These are phyloP conservation scores for Muraenolepis orangiensis DNA, from an alignment of 2,797 vertebrate genomes.

Conservation along the genomic window DNA sequence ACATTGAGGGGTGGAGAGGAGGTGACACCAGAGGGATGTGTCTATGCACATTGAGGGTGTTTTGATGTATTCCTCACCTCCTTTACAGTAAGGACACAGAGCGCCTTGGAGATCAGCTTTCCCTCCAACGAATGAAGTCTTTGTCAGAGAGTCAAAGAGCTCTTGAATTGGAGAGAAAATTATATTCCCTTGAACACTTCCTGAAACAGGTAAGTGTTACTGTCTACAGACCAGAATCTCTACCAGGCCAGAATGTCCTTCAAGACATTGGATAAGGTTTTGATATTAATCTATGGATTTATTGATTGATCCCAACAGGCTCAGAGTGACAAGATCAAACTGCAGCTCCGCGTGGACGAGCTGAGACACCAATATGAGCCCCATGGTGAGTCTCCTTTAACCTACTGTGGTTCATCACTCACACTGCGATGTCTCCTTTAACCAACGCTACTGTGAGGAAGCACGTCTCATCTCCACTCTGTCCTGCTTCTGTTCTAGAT, in stretches of 20 bases:
- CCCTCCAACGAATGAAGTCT: constrained; percentile 91
- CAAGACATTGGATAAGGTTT: not conserved
- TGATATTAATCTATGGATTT: not conserved
- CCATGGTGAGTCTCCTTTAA: constrained; percentile 68
- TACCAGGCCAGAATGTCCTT: not conserved
- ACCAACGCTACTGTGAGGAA: too few species aligned
- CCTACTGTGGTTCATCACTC: too few species aligned
- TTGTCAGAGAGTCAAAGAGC: constrained; percentile 91
- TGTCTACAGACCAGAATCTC: not conserved
- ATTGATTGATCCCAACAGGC: constrained; percentile 26
- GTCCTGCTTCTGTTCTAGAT: constrained; percentile 62
- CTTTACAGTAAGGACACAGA: constrained; percentile 83
- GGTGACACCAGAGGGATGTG: not conserved
- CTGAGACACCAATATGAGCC: constrained; percentile 90
- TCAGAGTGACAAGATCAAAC: constrained; percentile 87
- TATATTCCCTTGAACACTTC: constrained; percentile 80
- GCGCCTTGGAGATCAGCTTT: constrained; percentile 83
- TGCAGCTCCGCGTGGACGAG: constrained; percentile 85
- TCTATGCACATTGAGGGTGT: not conserved
- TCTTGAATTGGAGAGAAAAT: constrained; percentile 90
- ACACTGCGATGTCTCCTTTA: constrained; percentile 18
- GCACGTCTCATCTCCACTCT: not conserved
- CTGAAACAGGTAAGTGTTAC: constrained; percentile 70
- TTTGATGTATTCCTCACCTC: constrained; percentile 19
- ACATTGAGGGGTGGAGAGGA: not conserved